Evolutionary conservation across 2,113 vertebrate genomes (phyloP).

Genomic region (Sinocyclocheilus rhinocerous): DNA sequence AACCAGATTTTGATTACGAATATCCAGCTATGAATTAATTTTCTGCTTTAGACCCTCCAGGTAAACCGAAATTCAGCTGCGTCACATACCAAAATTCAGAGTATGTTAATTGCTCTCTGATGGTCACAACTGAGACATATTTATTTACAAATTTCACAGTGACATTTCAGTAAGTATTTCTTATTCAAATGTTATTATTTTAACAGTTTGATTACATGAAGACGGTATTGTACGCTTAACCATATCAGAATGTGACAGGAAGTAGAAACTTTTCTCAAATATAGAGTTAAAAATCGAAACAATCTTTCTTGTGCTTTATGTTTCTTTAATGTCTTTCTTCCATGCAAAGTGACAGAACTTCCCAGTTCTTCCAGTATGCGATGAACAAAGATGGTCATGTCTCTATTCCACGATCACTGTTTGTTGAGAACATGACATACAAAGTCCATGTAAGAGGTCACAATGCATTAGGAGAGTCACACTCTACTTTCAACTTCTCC

Average conservation of each 20-base stretch:
- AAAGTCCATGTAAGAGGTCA: slow-evolving; percentile 60
- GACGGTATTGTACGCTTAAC: too few species aligned
- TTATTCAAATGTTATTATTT: background rate
- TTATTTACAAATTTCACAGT: slow-evolving; percentile 62
- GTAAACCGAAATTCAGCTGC: slow-evolving; percentile 68
- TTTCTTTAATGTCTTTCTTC: background rate
- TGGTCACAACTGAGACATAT: slow-evolving; percentile 62
- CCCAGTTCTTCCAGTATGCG: slow-evolving; percentile 6
- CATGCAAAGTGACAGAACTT: background rate
- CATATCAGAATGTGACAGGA: too few species aligned
- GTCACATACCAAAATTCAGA: slow-evolving; percentile 56
- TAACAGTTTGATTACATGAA: background rate
- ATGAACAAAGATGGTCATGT: slow-evolving; percentile 17
- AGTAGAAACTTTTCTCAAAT: too few species aligned
- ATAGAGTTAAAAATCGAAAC: background rate
- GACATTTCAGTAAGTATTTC: slow-evolving; percentile 62
- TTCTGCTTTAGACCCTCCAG: slow-evolving; percentile 66
- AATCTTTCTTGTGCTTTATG: background rate
- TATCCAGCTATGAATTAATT: background rate
- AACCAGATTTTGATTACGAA: background rate
- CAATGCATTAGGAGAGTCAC: slow-evolving; percentile 68
- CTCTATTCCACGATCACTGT: slow-evolving; percentile 41
- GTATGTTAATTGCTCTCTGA: slow-evolving; percentile 64
- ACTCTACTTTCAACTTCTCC: slow-evolving; percentile 58
- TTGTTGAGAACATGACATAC: slow-evolving; percentile 56